Evolutionary conservation across 2,888 invertebrate genomes (phyloP).

Genomic region (Aphidius colemani): DNA sequence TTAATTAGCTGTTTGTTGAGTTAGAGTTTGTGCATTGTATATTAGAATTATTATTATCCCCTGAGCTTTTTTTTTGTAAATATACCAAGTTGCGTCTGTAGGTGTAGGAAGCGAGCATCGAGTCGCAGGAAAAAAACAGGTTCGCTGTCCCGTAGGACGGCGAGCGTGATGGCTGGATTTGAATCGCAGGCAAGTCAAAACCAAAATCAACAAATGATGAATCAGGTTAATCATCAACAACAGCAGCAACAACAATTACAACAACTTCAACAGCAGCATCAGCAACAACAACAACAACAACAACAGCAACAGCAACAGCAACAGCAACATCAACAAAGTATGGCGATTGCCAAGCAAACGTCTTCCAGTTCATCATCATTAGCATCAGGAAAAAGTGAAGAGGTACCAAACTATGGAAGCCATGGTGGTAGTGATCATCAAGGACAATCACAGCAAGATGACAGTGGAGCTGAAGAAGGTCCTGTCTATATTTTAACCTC

Average conservation of each 20-base stretch:
- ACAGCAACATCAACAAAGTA: slow-evolving; percentile 30
- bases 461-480: slow-evolving; percentile 57
- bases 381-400: slow-evolving; percentile 56
- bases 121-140: slow-evolving; percentile 57
- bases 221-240: slow-evolving; percentile 4
- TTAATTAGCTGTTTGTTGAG: not conserved
- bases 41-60: too few species aligned
- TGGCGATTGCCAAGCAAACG: slow-evolving; percentile 37
- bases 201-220: slow-evolving; percentile 18
- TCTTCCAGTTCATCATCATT: slow-evolving; percentile 56
- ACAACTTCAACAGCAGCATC: slow-evolving; percentile 22
- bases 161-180: slow-evolving; percentile 51
- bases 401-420: slow-evolving; percentile 50
- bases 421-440: slow-evolving; percentile 54
- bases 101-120: slow-evolving; percentile 53
- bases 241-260: slow-evolving; percentile 29
- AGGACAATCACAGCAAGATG: slow-evolving; percentile 53
- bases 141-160: slow-evolving; percentile 55
- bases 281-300: slow-evolving; percentile 22
- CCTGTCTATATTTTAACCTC: slow-evolving; percentile 56
- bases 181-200: slow-evolving; percentile 35
- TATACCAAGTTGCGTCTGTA: slow-evolving; percentile 49
- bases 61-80: slow-evolving; percentile 32
- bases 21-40: slow-evolving; percentile 1
- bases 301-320: slow-evolving; percentile 26